Evolutionary conservation across 1,140 invertebrate species (phyloP), one percentile per base, ranked within the genome.

Genomic region (Drosophila pachea): DNA sequence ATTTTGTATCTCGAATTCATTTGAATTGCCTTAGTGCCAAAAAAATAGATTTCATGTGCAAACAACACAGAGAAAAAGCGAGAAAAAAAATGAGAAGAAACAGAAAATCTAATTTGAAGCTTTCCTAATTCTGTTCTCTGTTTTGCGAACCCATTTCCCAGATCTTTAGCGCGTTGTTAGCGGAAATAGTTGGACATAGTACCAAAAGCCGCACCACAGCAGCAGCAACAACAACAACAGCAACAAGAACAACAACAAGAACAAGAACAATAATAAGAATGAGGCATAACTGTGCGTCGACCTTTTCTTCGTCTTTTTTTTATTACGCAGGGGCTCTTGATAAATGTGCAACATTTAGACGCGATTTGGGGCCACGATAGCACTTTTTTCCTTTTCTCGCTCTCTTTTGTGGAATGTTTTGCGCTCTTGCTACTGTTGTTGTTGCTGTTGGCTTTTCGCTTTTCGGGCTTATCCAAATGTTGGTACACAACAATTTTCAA

Each of bases 261-360:
- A n/a, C n/a, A n/a, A n/a, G n/a, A 82, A 82, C 64, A 78, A 69
- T 60, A 76, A 84, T 76, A 67, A 83, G 69, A 76, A 76, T 70
- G 63, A 71, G 75, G 76, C 66, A 81, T 86, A 86, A 86, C 81
- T 86, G 81, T 86, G 81, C 81, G 81, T 86, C 86, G 82, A 86
- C 81, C 81, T 86, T 42, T n/a, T n/a, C 22, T 43, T 42, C 12
- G 40, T 42, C n/a, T 42, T 12, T 11, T n/a, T 38, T 86, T 86
- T 79, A 72, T 71, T 66, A 65, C 42, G 69, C 45, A 61, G 65
- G 81, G 81, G 73, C 45, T 75, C 67, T 86, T 86, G 81, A 86
- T 86, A 86, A 86, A 86, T 86, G 81, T 86, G 81, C 81, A 86
- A 86, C 81, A 86, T 86, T 86, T 86, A 86, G 82, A 77, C 74